phyloP scores from a whole-genome alignment of 2,113 vertebrate species.

The Todiramphus chloris region DNA sequence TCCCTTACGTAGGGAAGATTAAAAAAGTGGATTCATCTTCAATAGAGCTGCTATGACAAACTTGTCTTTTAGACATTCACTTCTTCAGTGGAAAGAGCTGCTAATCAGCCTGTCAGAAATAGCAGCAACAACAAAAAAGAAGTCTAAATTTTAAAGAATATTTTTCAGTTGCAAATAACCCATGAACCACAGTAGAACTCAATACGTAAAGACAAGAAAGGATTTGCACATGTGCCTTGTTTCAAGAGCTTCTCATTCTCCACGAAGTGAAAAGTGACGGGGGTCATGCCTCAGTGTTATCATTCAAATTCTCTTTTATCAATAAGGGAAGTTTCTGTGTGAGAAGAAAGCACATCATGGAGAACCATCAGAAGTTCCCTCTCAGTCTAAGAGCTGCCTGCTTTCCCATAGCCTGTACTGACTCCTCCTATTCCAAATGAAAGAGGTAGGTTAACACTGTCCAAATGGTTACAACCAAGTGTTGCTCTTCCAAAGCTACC shows the following conservation, averaged over 20 bases:
- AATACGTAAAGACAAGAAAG: neutral
- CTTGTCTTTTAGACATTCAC: slow-evolving; percentile 24
- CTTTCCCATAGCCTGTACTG: neutral
- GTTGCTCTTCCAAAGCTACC: neutral
- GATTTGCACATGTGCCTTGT: neutral
- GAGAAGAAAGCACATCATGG: neutral
- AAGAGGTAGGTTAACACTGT: neutral
- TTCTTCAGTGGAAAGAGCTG: slow-evolving; percentile 18
- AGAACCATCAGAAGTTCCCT: neutral
- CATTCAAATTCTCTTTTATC: neutral
- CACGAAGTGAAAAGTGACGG: neutral
- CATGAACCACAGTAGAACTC: neutral
- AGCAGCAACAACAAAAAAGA: slow-evolving; percentile 1
- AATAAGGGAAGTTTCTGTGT: neutral
- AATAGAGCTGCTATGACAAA: slow-evolving; percentile 49
- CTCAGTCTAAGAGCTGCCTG: neutral
- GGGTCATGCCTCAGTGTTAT: neutral
- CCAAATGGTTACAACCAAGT: neutral
- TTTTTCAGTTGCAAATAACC: neutral
- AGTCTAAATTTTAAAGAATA: neutral
- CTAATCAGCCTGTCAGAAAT: slow-evolving; percentile 42
- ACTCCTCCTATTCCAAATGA: neutral
- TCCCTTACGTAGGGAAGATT: neutral
- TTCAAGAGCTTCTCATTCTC: neutral
- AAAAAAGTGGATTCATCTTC: slow-evolving; percentile 31